A percentile compares a stretch with the other conserved stretches of the same genome.
Evolutionary conservation across 2,888 invertebrate genomes (phyloP).

Genomic region (Andrena chrysosceles): DNA sequence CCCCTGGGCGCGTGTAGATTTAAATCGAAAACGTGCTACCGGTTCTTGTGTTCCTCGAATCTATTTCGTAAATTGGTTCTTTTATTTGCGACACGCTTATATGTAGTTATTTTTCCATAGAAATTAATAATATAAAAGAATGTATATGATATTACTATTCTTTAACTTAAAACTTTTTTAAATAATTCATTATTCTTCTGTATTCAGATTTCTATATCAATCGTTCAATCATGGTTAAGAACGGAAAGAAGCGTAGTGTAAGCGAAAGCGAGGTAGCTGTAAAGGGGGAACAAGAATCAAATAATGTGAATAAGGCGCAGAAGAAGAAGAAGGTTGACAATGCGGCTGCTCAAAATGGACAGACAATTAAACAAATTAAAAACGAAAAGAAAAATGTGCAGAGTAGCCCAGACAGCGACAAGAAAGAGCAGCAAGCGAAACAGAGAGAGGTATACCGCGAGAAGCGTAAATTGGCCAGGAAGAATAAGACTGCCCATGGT

Average conservation of each 20-base stretch:
- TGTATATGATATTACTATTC: no score
- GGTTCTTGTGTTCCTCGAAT: no score
- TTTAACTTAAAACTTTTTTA: not conserved
- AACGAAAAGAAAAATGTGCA: conserved; percentile 27
- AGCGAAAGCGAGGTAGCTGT: conserved; percentile 24
- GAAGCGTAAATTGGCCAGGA: conserved; percentile 19
- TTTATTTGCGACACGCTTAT: no score
- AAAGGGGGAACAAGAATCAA: conserved; percentile 1
- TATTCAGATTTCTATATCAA: not conserved
- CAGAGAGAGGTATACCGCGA: conserved; percentile 1
- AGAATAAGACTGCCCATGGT: not conserved
- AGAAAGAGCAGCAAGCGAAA: not conserved
- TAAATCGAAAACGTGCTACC: no score
- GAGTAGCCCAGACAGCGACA: conserved; percentile 21
- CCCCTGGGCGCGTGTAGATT: no score
- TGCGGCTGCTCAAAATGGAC: conserved; percentile 43
- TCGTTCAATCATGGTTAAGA: conserved; percentile 51
- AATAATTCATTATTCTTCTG: not conserved
- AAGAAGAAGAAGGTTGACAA: conserved; percentile 53
- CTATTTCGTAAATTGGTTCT: no score
- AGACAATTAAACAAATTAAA: conserved; percentile 6
- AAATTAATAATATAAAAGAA: no score
- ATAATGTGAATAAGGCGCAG: not conserved
- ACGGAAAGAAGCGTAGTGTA: conserved; percentile 57
- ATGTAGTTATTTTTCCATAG: no score